These are phyloP conservation scores for Florisuga fusca DNA, from an alignment of 2,797 vertebrate genomes.

Conservation along the genomic window DNA sequence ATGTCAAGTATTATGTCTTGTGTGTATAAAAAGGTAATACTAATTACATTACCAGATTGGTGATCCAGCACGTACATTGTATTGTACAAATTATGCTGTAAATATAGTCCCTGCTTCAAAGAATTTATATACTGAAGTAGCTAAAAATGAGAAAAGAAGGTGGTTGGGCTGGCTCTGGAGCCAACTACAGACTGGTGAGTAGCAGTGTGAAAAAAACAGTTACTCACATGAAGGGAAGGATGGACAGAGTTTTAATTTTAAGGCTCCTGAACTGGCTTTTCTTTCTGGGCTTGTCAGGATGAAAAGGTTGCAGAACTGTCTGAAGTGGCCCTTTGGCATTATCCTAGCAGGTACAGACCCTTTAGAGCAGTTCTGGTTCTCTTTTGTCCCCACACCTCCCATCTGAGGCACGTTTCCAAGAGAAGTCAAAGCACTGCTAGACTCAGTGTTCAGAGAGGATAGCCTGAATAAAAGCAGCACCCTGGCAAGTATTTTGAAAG, in stretches of 20 bases:
- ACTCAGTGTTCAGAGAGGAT: background rate
- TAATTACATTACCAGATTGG: background rate
- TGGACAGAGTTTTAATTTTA: background rate
- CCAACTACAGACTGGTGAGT: background rate
- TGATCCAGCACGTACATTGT: background rate
- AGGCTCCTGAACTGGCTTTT: background rate
- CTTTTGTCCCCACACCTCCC: background rate
- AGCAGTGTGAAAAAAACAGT: background rate
- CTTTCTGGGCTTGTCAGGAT: background rate
- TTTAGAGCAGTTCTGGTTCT: background rate
- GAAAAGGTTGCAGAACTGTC: background rate
- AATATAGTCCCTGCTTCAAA: background rate
- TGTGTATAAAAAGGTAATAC: background rate
- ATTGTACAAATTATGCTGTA: background rate
- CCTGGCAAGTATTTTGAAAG: slow-evolving; percentile 24
- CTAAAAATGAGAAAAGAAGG: background rate
- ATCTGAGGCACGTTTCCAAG: background rate
- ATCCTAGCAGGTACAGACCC: background rate
- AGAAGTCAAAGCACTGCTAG: background rate
- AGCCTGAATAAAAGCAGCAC: background rate
- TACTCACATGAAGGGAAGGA: background rate
- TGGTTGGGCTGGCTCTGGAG: background rate
- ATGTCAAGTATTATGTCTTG: background rate
- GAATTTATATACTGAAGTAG: background rate
- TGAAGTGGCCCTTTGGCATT: background rate